Conservation (phyloP, 92 coral and sea anemone species). For the Palythoa heliodiscus region DNA sequence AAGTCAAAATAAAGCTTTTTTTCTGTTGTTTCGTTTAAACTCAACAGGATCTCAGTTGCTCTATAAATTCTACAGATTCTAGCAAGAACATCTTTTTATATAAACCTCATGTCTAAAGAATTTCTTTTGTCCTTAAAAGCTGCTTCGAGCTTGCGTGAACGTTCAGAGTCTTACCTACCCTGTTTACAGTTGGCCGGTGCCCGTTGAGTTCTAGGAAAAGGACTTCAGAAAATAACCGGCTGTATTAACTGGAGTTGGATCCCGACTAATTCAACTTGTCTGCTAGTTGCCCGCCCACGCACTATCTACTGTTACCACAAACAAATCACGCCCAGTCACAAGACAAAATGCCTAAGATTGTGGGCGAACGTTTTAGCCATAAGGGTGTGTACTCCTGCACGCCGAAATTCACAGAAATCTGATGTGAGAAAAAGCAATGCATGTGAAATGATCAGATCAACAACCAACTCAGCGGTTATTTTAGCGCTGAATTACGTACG, state of each 20-base stretch:
- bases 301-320: background rate
- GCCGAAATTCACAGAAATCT: background rate
- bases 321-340: slow-evolving; percentile 5
- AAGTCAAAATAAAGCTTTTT: too few relatives aligned
- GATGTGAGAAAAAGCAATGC: background rate
- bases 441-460: background rate
- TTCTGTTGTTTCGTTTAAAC: too few relatives aligned
- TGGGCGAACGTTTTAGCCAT: background rate
- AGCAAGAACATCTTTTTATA: too few relatives aligned
- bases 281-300: slow-evolving; percentile 28
- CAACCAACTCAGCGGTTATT: background rate
- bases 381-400: background rate
- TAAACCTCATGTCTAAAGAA: too few relatives aligned
- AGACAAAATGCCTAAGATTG: background rate
- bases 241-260: background rate
- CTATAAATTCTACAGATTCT: too few relatives aligned
- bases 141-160: too few relatives aligned
- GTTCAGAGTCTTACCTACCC: too few relatives aligned
- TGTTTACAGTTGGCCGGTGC: background rate
- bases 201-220: background rate
- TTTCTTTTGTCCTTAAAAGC: too few relatives aligned
- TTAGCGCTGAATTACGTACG: background rate
- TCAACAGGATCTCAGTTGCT: too few relatives aligned
- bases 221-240: background rate
- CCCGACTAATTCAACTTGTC: background rate